These are phyloP conservation scores for Sinocyclocheilus rhinocerous DNA, from an alignment of 2,113 vertebrate species.

Conservation along the genomic window DNA sequence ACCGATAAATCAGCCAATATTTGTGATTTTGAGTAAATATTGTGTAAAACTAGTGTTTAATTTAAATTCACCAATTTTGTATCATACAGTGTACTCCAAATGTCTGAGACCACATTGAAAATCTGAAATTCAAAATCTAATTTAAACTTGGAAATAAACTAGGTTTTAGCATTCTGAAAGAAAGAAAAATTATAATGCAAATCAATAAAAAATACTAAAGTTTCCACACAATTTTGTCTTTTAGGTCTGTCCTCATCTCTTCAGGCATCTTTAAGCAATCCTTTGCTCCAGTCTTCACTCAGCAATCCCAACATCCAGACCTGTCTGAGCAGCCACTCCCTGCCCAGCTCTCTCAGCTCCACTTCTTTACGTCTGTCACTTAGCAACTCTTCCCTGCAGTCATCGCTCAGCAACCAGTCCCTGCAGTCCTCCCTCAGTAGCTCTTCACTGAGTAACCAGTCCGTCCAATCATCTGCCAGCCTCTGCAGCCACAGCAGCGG, in stretches of 20 bases:
- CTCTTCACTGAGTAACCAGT: conserved; percentile 80
- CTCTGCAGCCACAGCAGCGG: conserved; percentile 70
- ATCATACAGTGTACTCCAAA: too few species aligned
- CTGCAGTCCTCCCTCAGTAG: conserved; percentile 82
- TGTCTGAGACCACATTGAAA: background rate
- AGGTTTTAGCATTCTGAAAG: background rate
- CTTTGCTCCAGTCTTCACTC: conserved; percentile 77
- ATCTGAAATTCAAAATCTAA: background rate
- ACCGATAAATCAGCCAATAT: too few species aligned
- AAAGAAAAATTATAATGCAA: background rate
- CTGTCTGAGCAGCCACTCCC: conserved; percentile 74
- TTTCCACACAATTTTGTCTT: background rate
- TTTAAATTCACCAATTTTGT: too few species aligned
- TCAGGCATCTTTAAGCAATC: conserved; percentile 74
- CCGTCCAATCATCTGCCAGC: conserved; percentile 78
- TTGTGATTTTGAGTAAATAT: too few species aligned
- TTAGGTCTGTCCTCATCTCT: conserved; percentile 76
- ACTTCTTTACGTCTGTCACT: conserved; percentile 80
- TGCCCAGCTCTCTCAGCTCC: conserved; percentile 79
- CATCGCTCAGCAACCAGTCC: conserved; percentile 68
- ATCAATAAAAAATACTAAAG: background rate
- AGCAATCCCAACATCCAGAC: conserved; percentile 84
- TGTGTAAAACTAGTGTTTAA: too few species aligned
- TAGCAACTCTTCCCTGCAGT: conserved; percentile 82
- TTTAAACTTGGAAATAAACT: background rate